phyloP scores from a whole-genome alignment of 2,113 vertebrate species.

The Strigops habroptila region DNA sequence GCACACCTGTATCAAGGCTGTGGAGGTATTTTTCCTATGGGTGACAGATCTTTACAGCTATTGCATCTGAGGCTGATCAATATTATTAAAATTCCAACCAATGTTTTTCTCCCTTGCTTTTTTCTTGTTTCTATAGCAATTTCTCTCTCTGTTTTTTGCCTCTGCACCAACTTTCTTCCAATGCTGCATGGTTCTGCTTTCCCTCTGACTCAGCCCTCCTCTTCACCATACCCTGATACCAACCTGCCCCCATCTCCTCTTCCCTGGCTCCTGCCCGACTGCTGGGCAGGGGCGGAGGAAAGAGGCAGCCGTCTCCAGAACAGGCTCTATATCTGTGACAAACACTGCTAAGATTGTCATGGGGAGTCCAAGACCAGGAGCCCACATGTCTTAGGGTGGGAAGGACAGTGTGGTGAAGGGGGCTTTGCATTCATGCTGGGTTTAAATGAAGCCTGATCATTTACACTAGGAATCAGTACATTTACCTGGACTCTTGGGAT shows the following conservation, averaged over 20 bases:
- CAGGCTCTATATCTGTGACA: neutral
- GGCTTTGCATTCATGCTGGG: neutral
- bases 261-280: accelerated
- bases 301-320: neutral
- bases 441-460: neutral
- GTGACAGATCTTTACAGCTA: neutral
- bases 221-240: accelerated
- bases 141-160: neutral
- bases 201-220: neutral
- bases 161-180: neutral
- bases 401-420: neutral
- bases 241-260: accelerated
- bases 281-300: neutral
- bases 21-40: neutral
- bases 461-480: neutral
- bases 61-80: slow-evolving; percentile 17
- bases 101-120: neutral
- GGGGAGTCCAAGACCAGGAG: neutral
- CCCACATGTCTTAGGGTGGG: neutral
- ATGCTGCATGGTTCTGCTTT: neutral
- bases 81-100: neutral
- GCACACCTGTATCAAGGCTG: neutral
- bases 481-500: slow-evolving; percentile 11
- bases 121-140: slow-evolving; percentile 15
- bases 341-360: neutral